A percentile compares a stretch with the other conserved stretches of the same genome.
Evolutionary conservation across 2,888 invertebrate genomes (phyloP).

Genomic region (Rhabditoides inermis): DNA sequence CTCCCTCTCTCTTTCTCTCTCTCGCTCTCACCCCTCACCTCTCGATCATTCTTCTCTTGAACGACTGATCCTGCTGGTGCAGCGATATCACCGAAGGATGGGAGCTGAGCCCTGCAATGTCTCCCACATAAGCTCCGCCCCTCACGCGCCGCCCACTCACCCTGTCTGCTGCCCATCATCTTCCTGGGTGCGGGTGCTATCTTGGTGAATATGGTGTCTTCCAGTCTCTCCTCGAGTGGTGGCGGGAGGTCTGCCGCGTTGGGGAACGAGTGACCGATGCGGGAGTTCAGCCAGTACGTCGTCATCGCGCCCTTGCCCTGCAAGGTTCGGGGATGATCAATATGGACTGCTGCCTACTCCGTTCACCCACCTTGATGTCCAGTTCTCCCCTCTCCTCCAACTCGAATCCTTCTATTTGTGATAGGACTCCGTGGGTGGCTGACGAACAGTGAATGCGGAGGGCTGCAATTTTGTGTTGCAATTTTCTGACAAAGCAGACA

Average conservation of each 20-base stretch:
- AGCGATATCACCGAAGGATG: slow-evolving; percentile 20
- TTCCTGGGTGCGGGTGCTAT: too few species aligned
- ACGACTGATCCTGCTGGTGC: slow-evolving; percentile 8
- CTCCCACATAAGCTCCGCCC: too few species aligned
- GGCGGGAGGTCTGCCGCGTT: slow-evolving; percentile 10
- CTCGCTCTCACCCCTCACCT: too few species aligned
- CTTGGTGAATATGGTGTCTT: too few species aligned
- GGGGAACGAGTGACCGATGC: slow-evolving; percentile 34
- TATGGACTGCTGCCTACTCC: not conserved
- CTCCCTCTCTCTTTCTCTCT: too few species aligned
- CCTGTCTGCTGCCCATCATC: too few species aligned
- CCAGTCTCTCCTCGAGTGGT: too few species aligned
- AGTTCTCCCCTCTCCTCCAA: slow-evolving; percentile 45
- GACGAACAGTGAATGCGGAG: slow-evolving; percentile 49
- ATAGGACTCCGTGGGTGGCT: slow-evolving; percentile 30
- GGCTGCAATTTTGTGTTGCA: too few species aligned
- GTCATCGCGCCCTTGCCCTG: slow-evolving; percentile 51
- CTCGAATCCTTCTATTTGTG: slow-evolving; percentile 31
- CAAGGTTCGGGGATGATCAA: not conserved
- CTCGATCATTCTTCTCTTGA: slow-evolving; percentile 18
- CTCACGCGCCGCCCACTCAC: too few species aligned
- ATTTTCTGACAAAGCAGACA: too few species aligned
- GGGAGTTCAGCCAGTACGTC: slow-evolving; percentile 48
- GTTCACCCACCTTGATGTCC: slow-evolving; percentile 35
- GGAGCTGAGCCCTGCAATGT: slow-evolving; percentile 19